phyloP scores from a whole-genome alignment of 2,888 invertebrate species.

The Spisula subtruncata region DNA sequence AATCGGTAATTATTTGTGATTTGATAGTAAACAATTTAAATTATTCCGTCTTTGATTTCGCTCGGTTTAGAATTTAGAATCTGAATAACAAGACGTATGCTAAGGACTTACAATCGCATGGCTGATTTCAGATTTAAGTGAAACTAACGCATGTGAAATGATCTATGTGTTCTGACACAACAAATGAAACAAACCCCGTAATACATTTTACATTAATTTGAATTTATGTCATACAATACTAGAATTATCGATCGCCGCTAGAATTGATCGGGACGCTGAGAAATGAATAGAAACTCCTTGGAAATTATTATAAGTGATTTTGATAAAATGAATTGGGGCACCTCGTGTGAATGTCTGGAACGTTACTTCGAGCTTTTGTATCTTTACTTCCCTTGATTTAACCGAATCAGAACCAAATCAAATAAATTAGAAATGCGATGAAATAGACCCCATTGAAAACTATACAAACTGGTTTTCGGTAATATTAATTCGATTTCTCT shows the following conservation, averaged over 20 bases:
- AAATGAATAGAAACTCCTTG: slow-evolving; percentile 4
- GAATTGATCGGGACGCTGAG: slow-evolving; percentile 7
- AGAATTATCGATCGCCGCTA: background rate
- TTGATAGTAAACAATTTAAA: background rate
- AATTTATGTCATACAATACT: slow-evolving; percentile 27
- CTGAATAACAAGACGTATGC: background rate
- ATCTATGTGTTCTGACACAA: background rate
- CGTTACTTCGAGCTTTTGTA: too few species aligned
- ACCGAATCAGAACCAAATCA: too few species aligned
- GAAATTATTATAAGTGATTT: too few species aligned
- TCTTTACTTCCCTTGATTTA: too few species aligned
- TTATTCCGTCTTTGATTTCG: background rate
- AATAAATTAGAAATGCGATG: too few species aligned
- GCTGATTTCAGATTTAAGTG: background rate
- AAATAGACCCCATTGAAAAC: too few species aligned
- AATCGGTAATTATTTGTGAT: background rate
- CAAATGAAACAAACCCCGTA: slow-evolving; percentile 4
- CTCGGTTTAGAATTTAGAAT: background rate
- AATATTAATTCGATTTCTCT: too few species aligned
- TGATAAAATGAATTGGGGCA: too few species aligned
- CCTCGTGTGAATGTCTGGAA: too few species aligned
- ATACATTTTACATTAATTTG: slow-evolving; percentile 41
- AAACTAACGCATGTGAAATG: background rate
- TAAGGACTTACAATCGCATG: background rate
- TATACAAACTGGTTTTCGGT: too few species aligned